Conservation (phyloP, 2,113 vertebrate genomes). For the Tretioscincus oriximinensis region DNA sequence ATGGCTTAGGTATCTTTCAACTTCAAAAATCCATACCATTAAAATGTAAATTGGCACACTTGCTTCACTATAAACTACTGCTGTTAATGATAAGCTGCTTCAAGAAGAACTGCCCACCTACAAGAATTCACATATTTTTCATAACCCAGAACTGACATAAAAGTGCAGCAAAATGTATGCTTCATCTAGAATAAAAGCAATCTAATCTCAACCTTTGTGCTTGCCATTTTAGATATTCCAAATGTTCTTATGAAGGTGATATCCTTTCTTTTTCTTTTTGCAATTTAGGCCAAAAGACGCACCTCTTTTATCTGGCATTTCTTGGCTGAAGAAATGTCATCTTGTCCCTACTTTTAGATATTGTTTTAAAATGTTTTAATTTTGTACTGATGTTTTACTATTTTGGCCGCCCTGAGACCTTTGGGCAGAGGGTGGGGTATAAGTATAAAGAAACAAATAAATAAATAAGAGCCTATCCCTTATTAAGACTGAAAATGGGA, state of each 20-base stretch:
- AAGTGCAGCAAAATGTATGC: neutral
- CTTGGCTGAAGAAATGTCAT: no score
- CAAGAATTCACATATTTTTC: neutral
- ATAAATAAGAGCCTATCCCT: no score
- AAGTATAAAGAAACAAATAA: no score
- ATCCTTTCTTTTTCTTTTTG: neutral
- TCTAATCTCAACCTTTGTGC: neutral
- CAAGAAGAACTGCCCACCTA: neutral
- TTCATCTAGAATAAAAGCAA: neutral
- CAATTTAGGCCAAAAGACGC: no score
- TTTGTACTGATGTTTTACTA: no score
- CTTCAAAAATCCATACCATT: constrained; percentile 37
- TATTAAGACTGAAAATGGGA: neutral
- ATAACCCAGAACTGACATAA: constrained; percentile 19
- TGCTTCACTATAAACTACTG: neutral
- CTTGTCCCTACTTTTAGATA: no score
- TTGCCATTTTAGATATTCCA: neutral
- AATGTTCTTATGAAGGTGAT: constrained; percentile 3
- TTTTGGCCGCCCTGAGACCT: no score
- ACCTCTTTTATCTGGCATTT: no score
- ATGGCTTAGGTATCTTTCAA: constrained; percentile 19
- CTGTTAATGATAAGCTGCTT: neutral
- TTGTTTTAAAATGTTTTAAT: no score
- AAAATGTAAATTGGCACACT: neutral
- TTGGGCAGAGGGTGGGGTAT: no score